phyloP scores from a whole-genome alignment of 2,888 invertebrate species.

The Ephialtes manifestator region DNA sequence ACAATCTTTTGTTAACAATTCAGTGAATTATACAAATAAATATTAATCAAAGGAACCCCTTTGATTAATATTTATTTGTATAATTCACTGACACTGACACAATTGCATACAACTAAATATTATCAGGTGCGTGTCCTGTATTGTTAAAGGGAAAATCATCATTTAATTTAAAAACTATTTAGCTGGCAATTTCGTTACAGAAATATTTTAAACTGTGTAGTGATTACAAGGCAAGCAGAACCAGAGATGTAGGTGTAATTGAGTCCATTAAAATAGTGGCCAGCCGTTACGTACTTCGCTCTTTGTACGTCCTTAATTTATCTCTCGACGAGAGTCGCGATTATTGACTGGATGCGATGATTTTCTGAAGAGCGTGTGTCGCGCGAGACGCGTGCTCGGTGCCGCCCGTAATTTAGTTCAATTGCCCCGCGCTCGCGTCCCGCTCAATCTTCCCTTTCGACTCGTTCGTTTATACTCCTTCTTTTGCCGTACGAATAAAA shows the following conservation, averaged over 20 bases:
- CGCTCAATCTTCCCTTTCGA: slow-evolving; percentile 75
- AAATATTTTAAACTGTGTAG: background rate
- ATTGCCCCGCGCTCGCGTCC: slow-evolving; percentile 80
- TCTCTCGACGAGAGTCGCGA: slow-evolving; percentile 45
- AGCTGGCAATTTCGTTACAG: background rate
- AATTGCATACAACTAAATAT: too few species aligned
- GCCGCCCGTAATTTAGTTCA: slow-evolving; percentile 78
- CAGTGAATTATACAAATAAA: too few species aligned
- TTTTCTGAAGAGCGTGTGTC: slow-evolving; percentile 74
- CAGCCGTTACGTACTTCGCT: slow-evolving; percentile 15
- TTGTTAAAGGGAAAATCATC: background rate
- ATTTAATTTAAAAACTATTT: background rate
- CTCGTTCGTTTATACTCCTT: slow-evolving; percentile 55
- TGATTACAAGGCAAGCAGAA: slow-evolving; percentile 2
- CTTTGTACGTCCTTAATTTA: slow-evolving; percentile 21
- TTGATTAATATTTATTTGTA: too few species aligned
- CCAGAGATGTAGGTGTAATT: slow-evolving; percentile 8
- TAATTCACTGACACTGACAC: too few species aligned
- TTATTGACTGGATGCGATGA: slow-evolving; percentile 75
- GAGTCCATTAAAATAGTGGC: slow-evolving; percentile 10
- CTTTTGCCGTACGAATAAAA: slow-evolving; percentile 30
- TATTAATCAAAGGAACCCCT: too few species aligned
- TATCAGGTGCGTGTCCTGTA: too few species aligned
- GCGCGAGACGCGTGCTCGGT: slow-evolving; percentile 75
- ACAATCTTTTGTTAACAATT: too few species aligned